Base-by-base conservation (phyloP, 2,888 invertebrate genomes). In the Trisateles emortualis region DNA sequence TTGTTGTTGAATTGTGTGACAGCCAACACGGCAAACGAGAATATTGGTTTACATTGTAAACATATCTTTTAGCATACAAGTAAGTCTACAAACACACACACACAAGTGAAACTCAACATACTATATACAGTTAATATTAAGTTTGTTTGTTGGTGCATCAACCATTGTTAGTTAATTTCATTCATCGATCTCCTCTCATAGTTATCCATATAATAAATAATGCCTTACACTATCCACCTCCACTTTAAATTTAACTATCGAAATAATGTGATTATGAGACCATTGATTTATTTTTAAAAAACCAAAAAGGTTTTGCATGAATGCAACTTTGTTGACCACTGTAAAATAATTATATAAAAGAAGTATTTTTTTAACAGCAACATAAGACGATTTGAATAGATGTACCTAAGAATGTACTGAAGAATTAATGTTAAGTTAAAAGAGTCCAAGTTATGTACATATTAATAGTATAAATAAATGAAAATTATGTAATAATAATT, bases 191-290 rank as follows among this genome's bases (percentile, higher is more conserved):
- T 70, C 69, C 59, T 56, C 57, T 59, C 36, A 38, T 68, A 64
- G 71, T 72, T 73, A 71, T 72, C 73, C 71, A 70, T 62, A 54
- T 58, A 42, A 69, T 69, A 53, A 61, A 59, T 64, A 66, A 36
- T 69, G 24, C 49, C 54, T 62, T 58, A 62, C 59, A 59, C 72
- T 72, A 57, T 71, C 64, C 75, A 65, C 59, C 72, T 72, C 67
- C 70, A 70, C 73, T 69, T 68, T 65, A 67, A 68, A 69, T 68
- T 67, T 68, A 72, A 64, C 71, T 78, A 75, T 61, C 39, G 64
- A 69, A 71, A 71, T 71, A 82, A 85, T 90, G 90, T 92, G 91
- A 91, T 91, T 81, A 83, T 78, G 83, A 88, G 81, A 91, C 91
- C 91, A 92, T 92, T 90, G 91, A 91, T 85, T 80, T 86, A 82